Percentiles rank a stretch among this genome's conserved stretches.
These are phyloP conservation scores for Apteryx owenii DNA, from an alignment of 2,113 vertebrate genomes.

Conservation along the genomic window DNA sequence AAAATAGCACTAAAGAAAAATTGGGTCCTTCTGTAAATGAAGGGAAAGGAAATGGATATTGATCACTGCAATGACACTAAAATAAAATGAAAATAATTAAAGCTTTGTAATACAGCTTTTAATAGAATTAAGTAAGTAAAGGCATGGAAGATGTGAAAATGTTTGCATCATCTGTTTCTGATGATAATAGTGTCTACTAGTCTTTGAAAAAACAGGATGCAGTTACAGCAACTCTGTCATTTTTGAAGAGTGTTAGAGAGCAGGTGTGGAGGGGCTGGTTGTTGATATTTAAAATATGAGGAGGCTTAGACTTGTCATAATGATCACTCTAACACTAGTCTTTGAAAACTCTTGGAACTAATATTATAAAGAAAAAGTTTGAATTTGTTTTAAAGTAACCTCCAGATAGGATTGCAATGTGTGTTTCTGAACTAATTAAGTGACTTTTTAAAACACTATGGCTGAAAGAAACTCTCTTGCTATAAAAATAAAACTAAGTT, in stretches of 20 bases:
- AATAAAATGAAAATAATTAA: constrained; percentile 14
- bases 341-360: neutral
- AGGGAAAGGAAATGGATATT: neutral
- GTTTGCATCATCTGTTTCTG: neutral
- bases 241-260: neutral
- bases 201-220: neutral
- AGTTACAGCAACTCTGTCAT: neutral
- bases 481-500: neutral
- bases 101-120: neutral
- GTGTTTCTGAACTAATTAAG: neutral
- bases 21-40: neutral
- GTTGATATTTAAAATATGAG: neutral
- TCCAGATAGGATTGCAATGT: neutral
- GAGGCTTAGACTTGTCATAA: neutral
- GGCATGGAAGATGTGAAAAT: neutral
- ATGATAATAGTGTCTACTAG: neutral
- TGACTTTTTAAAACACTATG: neutral
- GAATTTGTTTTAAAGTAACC: neutral
- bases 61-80: neutral
- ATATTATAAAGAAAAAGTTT: neutral
- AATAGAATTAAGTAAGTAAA: neutral
- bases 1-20: constrained; percentile 8
- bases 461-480: neutral
- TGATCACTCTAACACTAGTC: neutral
- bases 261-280: neutral